Base-by-base conservation (phyloP, 2,888 invertebrate genomes). In the Sarcophaga caerulescens region DNA sequence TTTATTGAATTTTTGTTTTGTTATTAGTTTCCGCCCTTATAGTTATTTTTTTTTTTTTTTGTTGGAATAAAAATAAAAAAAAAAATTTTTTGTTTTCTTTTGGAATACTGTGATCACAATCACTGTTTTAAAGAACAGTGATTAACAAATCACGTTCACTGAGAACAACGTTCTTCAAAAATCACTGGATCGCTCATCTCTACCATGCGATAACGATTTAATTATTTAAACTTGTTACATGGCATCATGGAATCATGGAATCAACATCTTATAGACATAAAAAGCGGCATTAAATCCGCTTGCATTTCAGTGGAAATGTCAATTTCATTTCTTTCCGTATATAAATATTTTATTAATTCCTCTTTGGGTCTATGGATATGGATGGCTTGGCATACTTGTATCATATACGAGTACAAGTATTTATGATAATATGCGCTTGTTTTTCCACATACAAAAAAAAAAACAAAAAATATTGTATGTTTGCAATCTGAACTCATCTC, bases 401-500 rank as follows among this genome's bases (percentile, higher is more conserved):
- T 52, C 17, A 17, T 52, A 52, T 17, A 17, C 10, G n/a, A 47
- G 12, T 8, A 45, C 3, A 52, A 52, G 17, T 17, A 52, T 52
- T 52, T 52, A 52, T 52, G 17, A 52, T 14, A 52, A 52, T 14
- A 52, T 35, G 35, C 35, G 35, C 35, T 35, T 35, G 10, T 35
- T 35, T 35, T 35, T 35, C 35, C 8, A 35, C 35, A 35, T 35
- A 35, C 35, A 8, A 35, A 35, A 1, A 35, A 35, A 35, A 10
- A 35, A 35, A 35, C 6, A 8, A 8, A 35, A 35, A 35, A 35
- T 35, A 35, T 35, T 35, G 8, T 52, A 14, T 17, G 17, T 82
- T 19, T 60, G 59, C 60, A 82, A 82, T 77, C 35, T 71, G 60
- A 68, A 82, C 77, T 66, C 47, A 66, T 71, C 63, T 77, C 66